Base-by-base conservation (phyloP, 2,797 vertebrate species). In the Sebastiscus tertius region DNA sequence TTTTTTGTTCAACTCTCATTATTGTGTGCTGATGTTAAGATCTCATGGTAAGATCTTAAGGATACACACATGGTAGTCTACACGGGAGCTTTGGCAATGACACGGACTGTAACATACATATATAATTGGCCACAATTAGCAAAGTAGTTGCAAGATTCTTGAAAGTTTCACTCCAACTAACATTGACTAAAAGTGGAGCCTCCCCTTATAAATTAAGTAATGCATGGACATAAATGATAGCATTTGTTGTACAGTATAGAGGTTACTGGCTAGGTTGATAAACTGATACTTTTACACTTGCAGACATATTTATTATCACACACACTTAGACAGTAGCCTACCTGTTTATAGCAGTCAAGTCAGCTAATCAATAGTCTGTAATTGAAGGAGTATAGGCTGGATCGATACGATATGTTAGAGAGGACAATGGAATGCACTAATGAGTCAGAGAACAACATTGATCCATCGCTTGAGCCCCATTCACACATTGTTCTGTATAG, bases 341-440 rank as follows among this genome's bases (percentile, higher is more conserved):
- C 27, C 56, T 61, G 73, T 78, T 76, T 72, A 46, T 52, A 62
- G 74, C 60, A 26, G 72, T 22, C 59, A 46, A 70, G 84, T 77
- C 82, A 83, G 65, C 34, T 81, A 70, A 87, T 91, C 87, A 75
- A 90, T 92, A 71, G 22, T 31, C 36, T 55, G 62, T 88, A 86
- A 87, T 81, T 87, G 77, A 81, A 74, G 79, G 55, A 79, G 54
- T 72, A 66, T 71, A 13, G 33, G 52, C 39, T 59, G 64, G 27
- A 89, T 88, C 85, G 75, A 87, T 81, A 49, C 2, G 1, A 79
- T 81, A 66, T 63, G 39, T 56, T 56, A 16, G n/a, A 77, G 27
- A 64, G 29, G 46, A 77, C 4, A 67, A 42, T 62, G 69, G 52
- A 65, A 86, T 80, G 34, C 66, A 56, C 65, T 87, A 89, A 91